Conservation (phyloP, 2,888 invertebrate genomes). For the Brachylomia viminalis region DNA sequence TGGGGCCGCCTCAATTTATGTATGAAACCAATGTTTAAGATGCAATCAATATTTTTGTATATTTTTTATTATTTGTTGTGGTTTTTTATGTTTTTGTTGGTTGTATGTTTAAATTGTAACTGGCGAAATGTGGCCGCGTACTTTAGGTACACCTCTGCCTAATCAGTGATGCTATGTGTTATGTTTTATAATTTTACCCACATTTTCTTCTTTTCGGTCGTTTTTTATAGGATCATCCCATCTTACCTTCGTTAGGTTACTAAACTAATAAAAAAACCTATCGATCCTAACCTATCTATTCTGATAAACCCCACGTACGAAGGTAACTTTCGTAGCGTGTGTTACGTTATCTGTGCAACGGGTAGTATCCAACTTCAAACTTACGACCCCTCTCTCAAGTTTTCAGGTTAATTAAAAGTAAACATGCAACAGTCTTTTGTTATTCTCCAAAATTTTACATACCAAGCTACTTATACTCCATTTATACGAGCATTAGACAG, state of each 20-base stretch:
- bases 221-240: not conserved
- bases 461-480: not conserved
- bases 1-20: no score
- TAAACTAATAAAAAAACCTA: no score
- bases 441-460: slow-evolving; percentile 1
- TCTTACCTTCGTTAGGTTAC: not conserved
- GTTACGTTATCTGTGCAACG: not conserved
- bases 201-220: no score
- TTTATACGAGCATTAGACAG: no score
- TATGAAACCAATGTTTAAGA: no score
- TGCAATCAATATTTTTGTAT: no score
- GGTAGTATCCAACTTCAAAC: slow-evolving; percentile 4
- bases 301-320: not conserved
- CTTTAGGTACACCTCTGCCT: no score
- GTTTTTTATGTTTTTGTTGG: not conserved
- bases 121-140: not conserved
- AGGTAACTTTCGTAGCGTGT: not conserved
- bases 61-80: not conserved
- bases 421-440: slow-evolving; percentile 15
- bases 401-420: slow-evolving; percentile 28
- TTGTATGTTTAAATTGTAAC: not conserved
- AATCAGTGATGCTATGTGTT: not conserved
- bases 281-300: no score
- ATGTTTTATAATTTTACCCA: not conserved
- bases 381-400: not conserved